phyloP scores from a whole-genome alignment of 2,888 invertebrate genomes.

The Venustoraphidia nigricollis region DNA sequence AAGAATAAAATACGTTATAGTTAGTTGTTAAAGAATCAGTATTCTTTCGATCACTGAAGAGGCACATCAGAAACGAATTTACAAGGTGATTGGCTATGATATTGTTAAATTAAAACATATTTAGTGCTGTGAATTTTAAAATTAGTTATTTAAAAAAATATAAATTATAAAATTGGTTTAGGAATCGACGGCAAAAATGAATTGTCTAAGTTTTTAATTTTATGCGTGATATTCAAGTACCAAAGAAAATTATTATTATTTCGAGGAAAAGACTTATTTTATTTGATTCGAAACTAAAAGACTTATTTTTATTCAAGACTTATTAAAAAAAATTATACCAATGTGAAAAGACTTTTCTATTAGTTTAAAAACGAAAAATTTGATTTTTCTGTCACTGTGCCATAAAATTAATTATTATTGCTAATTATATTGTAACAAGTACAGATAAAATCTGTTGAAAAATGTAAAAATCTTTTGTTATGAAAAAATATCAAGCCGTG shows the following conservation, averaged over 20 bases:
- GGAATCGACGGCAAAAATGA: too few species aligned
- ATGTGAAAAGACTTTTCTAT: constrained; percentile 3
- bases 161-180: neutral
- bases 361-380: neutral
- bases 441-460: neutral
- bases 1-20: too few species aligned
- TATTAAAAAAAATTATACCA: neutral
- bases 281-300: constrained; percentile 2
- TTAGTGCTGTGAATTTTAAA: constrained; percentile 8
- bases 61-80: constrained; percentile 3
- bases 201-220: neutral
- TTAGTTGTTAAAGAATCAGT: constrained; percentile 3
- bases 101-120: constrained; percentile 4
- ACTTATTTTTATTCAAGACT: constrained; percentile 2
- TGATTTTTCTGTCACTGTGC: constrained; percentile 5
- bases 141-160: constrained; percentile 3
- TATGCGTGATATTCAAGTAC: constrained; percentile 7
- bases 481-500: neutral
- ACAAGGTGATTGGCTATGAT: constrained; percentile 5
- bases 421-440: constrained; percentile 1
- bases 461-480: too few species aligned
- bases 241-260: constrained; percentile 5
- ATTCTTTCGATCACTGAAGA: constrained; percentile 6
- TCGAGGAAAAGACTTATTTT: constrained; percentile 2
- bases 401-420: constrained; percentile 2